Conservation (phyloP, 2,888 invertebrate species). For the Trachelus iudaicus region DNA sequence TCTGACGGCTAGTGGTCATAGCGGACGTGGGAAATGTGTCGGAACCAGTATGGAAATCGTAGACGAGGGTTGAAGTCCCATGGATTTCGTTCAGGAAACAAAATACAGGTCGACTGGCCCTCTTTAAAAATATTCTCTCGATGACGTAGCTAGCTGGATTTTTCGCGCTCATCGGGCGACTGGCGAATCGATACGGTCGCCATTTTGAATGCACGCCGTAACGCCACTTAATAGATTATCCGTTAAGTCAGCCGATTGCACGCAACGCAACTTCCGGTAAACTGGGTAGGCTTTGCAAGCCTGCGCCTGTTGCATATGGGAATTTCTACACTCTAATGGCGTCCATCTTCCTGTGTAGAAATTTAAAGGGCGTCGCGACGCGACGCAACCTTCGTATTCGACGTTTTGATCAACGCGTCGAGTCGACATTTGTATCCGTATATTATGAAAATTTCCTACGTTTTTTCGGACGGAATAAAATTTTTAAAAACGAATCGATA, state of each 20-base stretch:
- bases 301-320: constrained; percentile 35
- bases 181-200: constrained; percentile 9
- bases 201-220: constrained; percentile 21
- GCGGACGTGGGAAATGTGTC: neutral
- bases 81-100: neutral
- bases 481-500: neutral
- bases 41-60: neutral
- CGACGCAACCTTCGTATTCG: neutral
- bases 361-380: neutral
- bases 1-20: neutral
- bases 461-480: neutral
- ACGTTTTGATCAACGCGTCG: neutral
- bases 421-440: neutral
- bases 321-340: neutral
- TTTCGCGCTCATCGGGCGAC: neutral
- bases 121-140: neutral
- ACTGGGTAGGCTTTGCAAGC: constrained; percentile 12
- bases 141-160: neutral
- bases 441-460: neutral
- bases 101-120: neutral
- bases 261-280: constrained; percentile 40
- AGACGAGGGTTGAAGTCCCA: no score
- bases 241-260: constrained; percentile 40
- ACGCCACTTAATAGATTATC: constrained; percentile 43
- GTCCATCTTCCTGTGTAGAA: neutral